These are phyloP conservation scores for Leuciscus idus DNA, from an alignment of 2,113 vertebrate genomes.

Conservation along the genomic window DNA sequence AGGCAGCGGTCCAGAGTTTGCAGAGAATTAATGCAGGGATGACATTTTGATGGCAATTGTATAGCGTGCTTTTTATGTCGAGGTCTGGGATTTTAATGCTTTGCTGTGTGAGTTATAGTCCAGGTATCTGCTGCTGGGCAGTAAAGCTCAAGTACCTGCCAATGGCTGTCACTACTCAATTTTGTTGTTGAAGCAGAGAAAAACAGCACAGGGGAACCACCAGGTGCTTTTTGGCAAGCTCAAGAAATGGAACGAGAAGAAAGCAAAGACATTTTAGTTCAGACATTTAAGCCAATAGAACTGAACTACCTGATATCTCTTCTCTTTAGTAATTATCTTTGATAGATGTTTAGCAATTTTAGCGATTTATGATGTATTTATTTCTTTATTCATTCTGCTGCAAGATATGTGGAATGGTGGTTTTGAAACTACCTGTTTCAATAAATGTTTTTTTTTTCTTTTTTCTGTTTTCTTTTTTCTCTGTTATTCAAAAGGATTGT, in stretches of 20 bases:
- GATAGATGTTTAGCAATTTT: background rate
- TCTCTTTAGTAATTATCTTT: constrained; percentile 32
- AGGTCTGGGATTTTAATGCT: constrained; percentile 68
- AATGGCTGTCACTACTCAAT: constrained; percentile 70
- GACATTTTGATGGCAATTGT: constrained; percentile 72
- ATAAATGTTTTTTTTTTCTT: background rate
- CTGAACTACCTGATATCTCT: constrained; percentile 30
- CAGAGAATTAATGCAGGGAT: constrained; percentile 70
- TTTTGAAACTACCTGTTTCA: background rate
- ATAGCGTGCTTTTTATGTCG: constrained; percentile 63
- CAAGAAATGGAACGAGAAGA: constrained; percentile 33
- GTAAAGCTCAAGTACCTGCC: constrained; percentile 55
- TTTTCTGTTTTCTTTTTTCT: background rate
- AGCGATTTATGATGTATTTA: constrained; percentile 24
- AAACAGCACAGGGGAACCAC: constrained; percentile 61
- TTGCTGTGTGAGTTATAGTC: constrained; percentile 58
- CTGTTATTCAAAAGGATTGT: background rate
- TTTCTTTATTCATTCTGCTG: background rate
- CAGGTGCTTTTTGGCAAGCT: constrained; percentile 67
- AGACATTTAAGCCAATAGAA: constrained; percentile 47
- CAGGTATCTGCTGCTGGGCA: constrained; percentile 69
- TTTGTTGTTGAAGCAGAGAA: constrained; percentile 62
- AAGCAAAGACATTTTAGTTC: constrained; percentile 30
- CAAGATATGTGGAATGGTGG: background rate
- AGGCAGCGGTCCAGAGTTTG: constrained; percentile 48